These are phyloP conservation scores for Epirrhoe alternata DNA, from an alignment of 2,888 invertebrate species.

Conservation along the genomic window DNA sequence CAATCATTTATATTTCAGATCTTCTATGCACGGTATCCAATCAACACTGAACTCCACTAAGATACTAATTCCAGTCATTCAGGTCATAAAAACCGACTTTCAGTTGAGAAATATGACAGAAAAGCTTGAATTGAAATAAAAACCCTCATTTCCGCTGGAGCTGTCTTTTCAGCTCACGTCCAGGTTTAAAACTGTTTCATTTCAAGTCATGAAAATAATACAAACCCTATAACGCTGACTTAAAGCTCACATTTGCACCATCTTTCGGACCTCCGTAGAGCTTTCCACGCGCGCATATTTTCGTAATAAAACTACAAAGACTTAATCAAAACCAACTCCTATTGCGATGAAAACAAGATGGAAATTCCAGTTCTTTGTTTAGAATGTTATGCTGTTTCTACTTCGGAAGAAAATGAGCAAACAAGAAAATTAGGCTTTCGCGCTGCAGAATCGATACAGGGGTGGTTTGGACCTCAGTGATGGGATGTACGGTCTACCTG, in stretches of 20 bases:
- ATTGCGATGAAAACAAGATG: neutral
- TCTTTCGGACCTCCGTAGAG: conserved; percentile 3
- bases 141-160: conserved; percentile 27
- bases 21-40: conserved; percentile 2
- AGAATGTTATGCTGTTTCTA: conserved; percentile 7
- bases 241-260: conserved; percentile 16
- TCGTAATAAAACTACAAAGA: neutral
- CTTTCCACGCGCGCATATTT: conserved; percentile 8
- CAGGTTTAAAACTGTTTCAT: conserved; percentile 27
- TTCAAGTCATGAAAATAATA: conserved; percentile 1
- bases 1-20: neutral
- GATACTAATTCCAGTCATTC: neutral
- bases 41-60: conserved; percentile 12
- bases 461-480: conserved; percentile 19
- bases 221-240: neutral
- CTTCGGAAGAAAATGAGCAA: conserved; percentile 12
- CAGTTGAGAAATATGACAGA: conserved; percentile 13
- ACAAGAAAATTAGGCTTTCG: conserved; percentile 33
- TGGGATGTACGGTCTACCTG: neutral
- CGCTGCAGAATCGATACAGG: conserved; percentile 30
- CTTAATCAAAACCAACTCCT: conserved; percentile 1
- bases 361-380: neutral
- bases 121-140: conserved; percentile 20
- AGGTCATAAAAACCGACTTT: conserved; percentile 15
- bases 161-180: conserved; percentile 27